phyloP scores from a whole-genome alignment of 2,888 invertebrate species.

The Rugalucina vietnamica region DNA sequence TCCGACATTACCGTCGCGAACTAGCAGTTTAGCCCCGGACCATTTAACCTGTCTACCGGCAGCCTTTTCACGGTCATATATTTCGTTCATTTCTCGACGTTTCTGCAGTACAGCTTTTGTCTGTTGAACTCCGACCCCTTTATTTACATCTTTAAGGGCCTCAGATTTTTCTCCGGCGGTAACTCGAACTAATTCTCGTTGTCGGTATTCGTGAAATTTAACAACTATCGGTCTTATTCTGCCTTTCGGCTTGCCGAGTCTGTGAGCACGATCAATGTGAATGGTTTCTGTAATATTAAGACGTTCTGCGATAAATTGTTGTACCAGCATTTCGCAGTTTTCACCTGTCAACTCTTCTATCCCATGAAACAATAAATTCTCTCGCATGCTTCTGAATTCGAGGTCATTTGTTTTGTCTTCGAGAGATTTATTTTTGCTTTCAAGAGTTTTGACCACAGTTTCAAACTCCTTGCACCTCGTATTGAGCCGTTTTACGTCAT shows the following conservation, averaged over 20 bases:
- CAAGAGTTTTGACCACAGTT: not conserved
- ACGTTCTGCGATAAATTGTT: slow-evolving; percentile 2
- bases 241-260: not conserved
- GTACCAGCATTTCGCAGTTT: not conserved
- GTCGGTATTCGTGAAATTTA: slow-evolving; percentile 2
- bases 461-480: slow-evolving; percentile 1
- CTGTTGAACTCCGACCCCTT: slow-evolving; percentile 19
- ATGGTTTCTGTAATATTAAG: not conserved
- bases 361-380: slow-evolving; percentile 18
- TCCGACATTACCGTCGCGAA: not conserved
- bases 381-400: slow-evolving; percentile 6
- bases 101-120: slow-evolving; percentile 5
- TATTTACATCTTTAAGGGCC: not conserved
- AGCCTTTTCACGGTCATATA: not conserved
- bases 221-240: slow-evolving; percentile 2
- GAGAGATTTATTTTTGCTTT: not conserved
- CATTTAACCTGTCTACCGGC: not conserved
- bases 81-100: not conserved
- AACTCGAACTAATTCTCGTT: slow-evolving; percentile 3
- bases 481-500: not conserved
- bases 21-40: slow-evolving; percentile 5
- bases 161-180: not conserved
- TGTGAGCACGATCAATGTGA: not conserved
- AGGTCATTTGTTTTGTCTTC: not conserved
- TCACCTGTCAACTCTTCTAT: not conserved